A percentile compares a stretch with the other conserved stretches of the same genome.
phyloP scores from a whole-genome alignment of 2,888 invertebrate species.

The Gryllus longicercus region DNA sequence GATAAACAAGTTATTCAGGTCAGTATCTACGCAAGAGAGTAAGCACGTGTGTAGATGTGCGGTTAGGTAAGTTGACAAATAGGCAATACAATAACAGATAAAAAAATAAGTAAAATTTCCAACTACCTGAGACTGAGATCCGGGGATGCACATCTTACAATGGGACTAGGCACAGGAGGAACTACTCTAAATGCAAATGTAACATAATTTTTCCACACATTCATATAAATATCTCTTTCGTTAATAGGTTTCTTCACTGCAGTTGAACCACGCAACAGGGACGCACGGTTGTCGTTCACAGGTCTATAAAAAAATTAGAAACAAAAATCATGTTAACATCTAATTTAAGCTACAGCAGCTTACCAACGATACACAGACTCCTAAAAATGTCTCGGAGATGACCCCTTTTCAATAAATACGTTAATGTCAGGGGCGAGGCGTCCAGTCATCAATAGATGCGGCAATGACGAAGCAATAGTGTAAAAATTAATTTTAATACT shows the following conservation, averaged over 20 bases:
- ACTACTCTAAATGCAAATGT: slow-evolving; percentile 95
- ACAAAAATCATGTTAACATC: neutral
- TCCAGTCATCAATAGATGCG: too few relatives aligned
- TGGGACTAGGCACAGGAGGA: slow-evolving; percentile 82
- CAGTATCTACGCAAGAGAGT: too few relatives aligned
- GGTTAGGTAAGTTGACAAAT: too few relatives aligned
- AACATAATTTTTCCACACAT: slow-evolving; percentile 96
- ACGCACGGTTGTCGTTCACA: slow-evolving; percentile 93
- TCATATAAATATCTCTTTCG: slow-evolving; percentile 91
- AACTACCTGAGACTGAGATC: slow-evolving; percentile 83
- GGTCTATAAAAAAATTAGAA: slow-evolving; percentile 60
- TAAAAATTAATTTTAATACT: too few relatives aligned
- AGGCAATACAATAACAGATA: too few relatives aligned
- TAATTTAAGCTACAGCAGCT: neutral
- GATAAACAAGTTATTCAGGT: too few relatives aligned
- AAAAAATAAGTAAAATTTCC: too few relatives aligned
- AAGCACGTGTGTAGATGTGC: too few relatives aligned
- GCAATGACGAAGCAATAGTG: too few relatives aligned
- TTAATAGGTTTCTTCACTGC: slow-evolving; percentile 86
- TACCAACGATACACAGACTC: neutral
- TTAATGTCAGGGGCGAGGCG: too few relatives aligned
- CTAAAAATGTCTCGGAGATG: too few relatives aligned
- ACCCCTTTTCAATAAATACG: too few relatives aligned
- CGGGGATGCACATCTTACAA: slow-evolving; percentile 88
- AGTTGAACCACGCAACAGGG: slow-evolving; percentile 82